Conservation (phyloP, 2,113 vertebrate genomes). For the Axis porcinus region DNA sequence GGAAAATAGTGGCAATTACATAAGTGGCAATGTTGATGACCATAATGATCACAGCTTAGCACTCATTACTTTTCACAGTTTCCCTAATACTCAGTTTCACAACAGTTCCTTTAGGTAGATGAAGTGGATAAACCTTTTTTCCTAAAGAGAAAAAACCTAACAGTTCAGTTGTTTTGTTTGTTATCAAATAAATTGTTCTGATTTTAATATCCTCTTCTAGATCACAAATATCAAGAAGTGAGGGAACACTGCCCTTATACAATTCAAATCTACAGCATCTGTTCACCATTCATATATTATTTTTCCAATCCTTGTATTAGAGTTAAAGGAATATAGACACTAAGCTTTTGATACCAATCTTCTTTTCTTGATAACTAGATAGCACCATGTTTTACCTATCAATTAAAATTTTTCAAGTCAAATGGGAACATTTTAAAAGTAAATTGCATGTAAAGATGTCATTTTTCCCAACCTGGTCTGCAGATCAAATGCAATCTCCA, state of each 20-base stretch:
- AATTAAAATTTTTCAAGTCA: conserved; percentile 59
- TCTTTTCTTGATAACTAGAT: neutral
- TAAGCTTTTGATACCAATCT: neutral
- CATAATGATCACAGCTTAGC: neutral
- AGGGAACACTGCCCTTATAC: neutral
- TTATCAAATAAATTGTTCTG: neutral
- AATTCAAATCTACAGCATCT: neutral
- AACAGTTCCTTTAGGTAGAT: neutral
- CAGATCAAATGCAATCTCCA: neutral
- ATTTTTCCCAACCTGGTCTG: neutral
- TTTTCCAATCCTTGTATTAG: neutral
- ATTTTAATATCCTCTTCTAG: neutral
- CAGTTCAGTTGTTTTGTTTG: neutral
- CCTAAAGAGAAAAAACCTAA: neutral
- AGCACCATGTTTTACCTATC: neutral
- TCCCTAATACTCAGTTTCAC: neutral
- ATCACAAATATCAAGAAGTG: neutral
- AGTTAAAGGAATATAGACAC: neutral
- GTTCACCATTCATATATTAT: neutral
- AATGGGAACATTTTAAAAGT: conserved; percentile 74
- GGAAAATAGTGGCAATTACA: neutral
- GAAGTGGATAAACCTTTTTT: neutral
- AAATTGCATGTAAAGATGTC: conserved; percentile 7
- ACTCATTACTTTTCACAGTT: neutral
- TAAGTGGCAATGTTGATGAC: neutral